Percentiles rank a stretch among this genome's conserved stretches.
These are phyloP conservation scores for Brachionichthys hirsutus DNA, from an alignment of 2,113 vertebrate genomes.

Conservation along the genomic window DNA sequence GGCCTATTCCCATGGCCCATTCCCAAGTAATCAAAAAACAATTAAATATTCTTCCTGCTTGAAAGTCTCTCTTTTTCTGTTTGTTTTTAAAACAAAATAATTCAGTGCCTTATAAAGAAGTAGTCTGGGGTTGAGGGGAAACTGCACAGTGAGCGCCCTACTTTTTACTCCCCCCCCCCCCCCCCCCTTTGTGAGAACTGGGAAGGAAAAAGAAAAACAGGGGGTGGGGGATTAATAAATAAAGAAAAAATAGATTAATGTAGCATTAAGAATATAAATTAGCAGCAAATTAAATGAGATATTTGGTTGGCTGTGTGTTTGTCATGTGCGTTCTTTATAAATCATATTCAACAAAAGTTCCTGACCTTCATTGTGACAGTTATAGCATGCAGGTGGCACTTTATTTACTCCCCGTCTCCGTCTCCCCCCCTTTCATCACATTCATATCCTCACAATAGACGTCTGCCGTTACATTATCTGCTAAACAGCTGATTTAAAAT, in stretches of 20 bases:
- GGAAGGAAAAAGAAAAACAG: conserved; percentile 66
- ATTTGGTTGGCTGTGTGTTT: conserved; percentile 72
- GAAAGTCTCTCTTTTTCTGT: conserved; percentile 74
- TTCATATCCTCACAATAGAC: conserved; percentile 63
- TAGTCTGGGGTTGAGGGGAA: conserved; percentile 69
- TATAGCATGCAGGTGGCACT: conserved; percentile 45
- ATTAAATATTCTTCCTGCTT: conserved; percentile 83
- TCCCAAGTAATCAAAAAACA: conserved; percentile 85
- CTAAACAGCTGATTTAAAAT: conserved; percentile 85
- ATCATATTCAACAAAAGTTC: conserved; percentile 50
- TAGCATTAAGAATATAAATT: conserved; percentile 69
- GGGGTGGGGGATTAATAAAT: conserved; percentile 33
- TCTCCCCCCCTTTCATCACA: conserved; percentile 68
- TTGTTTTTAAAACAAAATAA: conserved; percentile 78
- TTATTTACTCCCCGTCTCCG: conserved; percentile 7
- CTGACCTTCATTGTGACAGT: conserved; percentile 46
- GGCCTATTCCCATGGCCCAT: conserved; percentile 78
- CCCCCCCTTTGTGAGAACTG: conserved; percentile 65
- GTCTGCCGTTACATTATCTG: conserved; percentile 79
- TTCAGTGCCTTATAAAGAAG: conserved; percentile 78
- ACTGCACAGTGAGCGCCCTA: conserved; percentile 79
- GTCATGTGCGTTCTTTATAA: conserved; percentile 66
- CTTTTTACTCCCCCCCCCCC: conserved; percentile 64
- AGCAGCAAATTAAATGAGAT: conserved; percentile 71
- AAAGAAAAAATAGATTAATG: conserved; percentile 74